Evolutionary conservation across 2,888 invertebrate genomes (phyloP).

Genomic region (Eupeodes luniger): DNA sequence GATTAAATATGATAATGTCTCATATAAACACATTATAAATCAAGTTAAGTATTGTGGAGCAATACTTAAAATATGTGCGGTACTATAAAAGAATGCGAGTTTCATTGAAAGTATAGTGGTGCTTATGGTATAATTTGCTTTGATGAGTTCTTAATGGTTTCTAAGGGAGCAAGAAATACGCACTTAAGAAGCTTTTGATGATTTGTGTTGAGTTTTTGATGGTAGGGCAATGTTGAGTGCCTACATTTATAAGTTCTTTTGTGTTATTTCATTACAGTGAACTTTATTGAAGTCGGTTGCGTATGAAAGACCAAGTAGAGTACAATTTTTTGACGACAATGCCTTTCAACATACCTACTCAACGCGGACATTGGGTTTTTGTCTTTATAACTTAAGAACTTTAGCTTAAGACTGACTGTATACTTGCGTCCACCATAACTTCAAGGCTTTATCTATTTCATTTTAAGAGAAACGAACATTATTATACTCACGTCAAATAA

Average conservation of each 20-base stretch:
- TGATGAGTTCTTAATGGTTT: conserved; percentile 25
- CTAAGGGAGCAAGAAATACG: conserved; percentile 5
- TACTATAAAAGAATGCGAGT: conserved; percentile 26
- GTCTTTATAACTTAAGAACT: too few relatives aligned
- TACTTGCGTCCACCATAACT: too few relatives aligned
- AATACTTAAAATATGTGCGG: conserved; percentile 34
- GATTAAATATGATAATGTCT: conserved; percentile 26
- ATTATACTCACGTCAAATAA: too few relatives aligned
- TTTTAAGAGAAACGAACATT: too few relatives aligned
- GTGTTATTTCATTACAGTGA: neutral
- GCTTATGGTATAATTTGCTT: conserved; percentile 21
- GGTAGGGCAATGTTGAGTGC: neutral
- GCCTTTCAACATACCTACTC: too few relatives aligned
- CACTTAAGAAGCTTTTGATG: conserved; percentile 25
- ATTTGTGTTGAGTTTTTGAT: conserved; percentile 4
- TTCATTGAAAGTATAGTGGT: conserved; percentile 23
- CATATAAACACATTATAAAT: conserved; percentile 28
- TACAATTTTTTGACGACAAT: too few relatives aligned
- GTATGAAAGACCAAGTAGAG: too few relatives aligned
- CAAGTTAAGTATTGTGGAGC: conserved; percentile 25
- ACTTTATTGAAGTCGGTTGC: neutral
- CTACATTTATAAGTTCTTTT: neutral
- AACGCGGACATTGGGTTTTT: too few relatives aligned
- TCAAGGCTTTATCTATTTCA: too few relatives aligned
- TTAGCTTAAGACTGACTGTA: too few relatives aligned